phyloP scores from a whole-genome alignment of 2,888 invertebrate genomes.

The Acanthosepion pharaonis region DNA sequence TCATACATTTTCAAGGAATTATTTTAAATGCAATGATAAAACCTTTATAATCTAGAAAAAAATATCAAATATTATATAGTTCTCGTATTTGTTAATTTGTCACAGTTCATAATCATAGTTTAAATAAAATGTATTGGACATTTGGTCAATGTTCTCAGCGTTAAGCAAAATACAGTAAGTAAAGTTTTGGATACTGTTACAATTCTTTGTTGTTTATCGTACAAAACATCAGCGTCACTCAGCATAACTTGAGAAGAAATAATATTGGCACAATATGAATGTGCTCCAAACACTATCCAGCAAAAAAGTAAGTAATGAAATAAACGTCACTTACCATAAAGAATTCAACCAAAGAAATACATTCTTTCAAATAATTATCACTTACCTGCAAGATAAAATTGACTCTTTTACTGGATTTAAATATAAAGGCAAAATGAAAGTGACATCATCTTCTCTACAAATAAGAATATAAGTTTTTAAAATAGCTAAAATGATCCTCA shows the following conservation, averaged over 20 bases:
- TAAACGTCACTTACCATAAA: neutral
- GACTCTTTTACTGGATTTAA: neutral
- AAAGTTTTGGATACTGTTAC: neutral
- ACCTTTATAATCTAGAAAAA: neutral
- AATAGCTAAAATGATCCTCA: neutral
- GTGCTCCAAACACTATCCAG: neutral
- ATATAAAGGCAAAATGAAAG: neutral
- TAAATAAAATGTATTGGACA: neutral
- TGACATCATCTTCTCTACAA: neutral
- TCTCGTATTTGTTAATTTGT: neutral
- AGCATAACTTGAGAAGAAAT: neutral
- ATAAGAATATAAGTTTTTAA: neutral
- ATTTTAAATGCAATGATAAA: neutral
- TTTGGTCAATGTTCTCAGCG: neutral
- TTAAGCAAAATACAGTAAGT: neutral
- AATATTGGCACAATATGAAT: neutral
- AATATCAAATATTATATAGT: neutral
- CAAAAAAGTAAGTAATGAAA: neutral
- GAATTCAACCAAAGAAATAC: neutral
- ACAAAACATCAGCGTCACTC: neutral
- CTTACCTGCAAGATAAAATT: slow-evolving; percentile 10
- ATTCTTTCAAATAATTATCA: neutral
- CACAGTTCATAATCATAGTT: neutral
- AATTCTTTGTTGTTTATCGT: neutral
- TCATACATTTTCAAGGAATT: neutral